These are phyloP conservation scores for Drosophila kohkoa DNA, from an alignment of 1,140 invertebrate genomes.

Conservation along the genomic window DNA sequence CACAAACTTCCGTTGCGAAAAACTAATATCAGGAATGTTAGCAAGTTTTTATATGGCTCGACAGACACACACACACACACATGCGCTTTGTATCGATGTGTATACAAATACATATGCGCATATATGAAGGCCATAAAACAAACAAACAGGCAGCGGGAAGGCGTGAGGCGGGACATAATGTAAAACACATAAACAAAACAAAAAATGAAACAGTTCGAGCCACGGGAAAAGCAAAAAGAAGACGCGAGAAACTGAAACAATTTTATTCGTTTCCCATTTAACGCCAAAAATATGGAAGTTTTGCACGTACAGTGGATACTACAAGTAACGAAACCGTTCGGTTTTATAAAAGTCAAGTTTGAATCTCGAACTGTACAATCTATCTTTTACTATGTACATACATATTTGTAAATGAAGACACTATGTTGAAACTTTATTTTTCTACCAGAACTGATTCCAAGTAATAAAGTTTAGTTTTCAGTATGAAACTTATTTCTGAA, in stretches of 20 bases:
- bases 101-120: conserved; percentile 13
- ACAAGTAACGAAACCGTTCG: neutral
- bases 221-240: conserved; percentile 45
- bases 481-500: too few relatives aligned
- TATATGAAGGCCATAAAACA: conserved; percentile 61
- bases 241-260: conserved; percentile 57
- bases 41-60: conserved; percentile 35
- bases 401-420: too few relatives aligned
- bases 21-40: conserved; percentile 51
- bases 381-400: too few relatives aligned
- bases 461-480: too few relatives aligned
- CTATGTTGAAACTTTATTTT: too few relatives aligned
- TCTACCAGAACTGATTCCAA: too few relatives aligned
- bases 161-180: conserved; percentile 44
- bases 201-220: conserved; percentile 26
- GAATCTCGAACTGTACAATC: too few relatives aligned
- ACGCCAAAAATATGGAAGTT: conserved; percentile 50
- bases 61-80: neutral
- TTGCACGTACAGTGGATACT: conserved; percentile 45
- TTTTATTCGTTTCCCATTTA: conserved; percentile 66
- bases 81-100: conserved; percentile 7
- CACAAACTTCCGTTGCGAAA: conserved; percentile 77
- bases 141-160: conserved; percentile 55
- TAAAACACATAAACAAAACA: conserved; percentile 64
- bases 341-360: too few relatives aligned